Percentiles rank a stretch among this genome's conserved stretches.
These are phyloP conservation scores for Drosophila histrio DNA, from an alignment of 2,888 invertebrate species.

Conservation along the genomic window DNA sequence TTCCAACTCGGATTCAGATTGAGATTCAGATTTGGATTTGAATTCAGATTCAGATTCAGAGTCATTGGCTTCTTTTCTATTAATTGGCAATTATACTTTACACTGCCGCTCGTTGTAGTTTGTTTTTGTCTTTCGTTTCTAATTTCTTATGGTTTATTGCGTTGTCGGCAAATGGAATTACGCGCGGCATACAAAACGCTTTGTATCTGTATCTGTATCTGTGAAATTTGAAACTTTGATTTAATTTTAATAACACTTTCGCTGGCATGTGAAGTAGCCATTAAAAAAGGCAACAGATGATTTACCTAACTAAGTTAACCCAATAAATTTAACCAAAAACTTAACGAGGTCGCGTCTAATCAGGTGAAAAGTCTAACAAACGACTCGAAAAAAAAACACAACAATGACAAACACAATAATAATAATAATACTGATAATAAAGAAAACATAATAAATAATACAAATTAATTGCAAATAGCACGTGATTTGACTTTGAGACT, in stretches of 20 bases:
- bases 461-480: constrained; percentile 31
- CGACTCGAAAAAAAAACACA: constrained; percentile 23
- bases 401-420: constrained; percentile 24
- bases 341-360: constrained; percentile 48
- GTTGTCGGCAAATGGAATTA: constrained; percentile 39
- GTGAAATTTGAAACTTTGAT: constrained; percentile 41
- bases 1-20: constrained; percentile 11
- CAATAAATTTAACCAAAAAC: constrained; percentile 23
- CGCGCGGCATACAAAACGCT: constrained; percentile 28
- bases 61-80: constrained; percentile 66
- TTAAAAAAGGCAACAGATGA: constrained; percentile 41
- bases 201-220: constrained; percentile 1
- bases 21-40: constrained; percentile 36
- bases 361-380: constrained; percentile 48
- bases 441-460: constrained; percentile 17
- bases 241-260: constrained; percentile 73
- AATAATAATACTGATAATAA: constrained; percentile 22
- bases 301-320: constrained; percentile 42
- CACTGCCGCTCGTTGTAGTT: constrained; percentile 26
- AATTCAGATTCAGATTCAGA: constrained; percentile 33
- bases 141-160: constrained; percentile 47
- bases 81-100: constrained; percentile 73
- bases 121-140: constrained; percentile 39
- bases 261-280: constrained; percentile 54
- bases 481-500: constrained; percentile 42